Evolutionary conservation across 1,140 invertebrate species (phyloP).

Genomic region (Calycopis cecrops): DNA sequence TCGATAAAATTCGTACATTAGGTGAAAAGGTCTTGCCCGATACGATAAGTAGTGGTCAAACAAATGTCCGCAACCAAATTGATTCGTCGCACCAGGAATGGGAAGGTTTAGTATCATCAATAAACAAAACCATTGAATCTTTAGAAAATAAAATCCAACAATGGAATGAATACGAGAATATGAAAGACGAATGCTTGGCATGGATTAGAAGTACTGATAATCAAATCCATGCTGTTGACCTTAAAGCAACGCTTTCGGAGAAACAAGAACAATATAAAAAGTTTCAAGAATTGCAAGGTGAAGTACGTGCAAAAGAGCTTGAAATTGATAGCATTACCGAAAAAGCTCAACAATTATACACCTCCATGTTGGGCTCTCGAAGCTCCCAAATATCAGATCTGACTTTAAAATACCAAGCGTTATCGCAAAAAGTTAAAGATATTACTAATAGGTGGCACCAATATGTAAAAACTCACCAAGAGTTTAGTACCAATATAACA

Average conservation of each 20-base stretch:
- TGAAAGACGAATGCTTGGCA: constrained; percentile 88
- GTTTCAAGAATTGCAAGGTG: constrained; percentile 88
- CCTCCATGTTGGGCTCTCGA: constrained; percentile 77
- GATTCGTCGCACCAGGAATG: constrained; percentile 93
- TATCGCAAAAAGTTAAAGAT: constrained; percentile 93
- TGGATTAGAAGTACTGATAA: constrained; percentile 94
- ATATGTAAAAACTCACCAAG: constrained; percentile 92
- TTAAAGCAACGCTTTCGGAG: constrained; percentile 88
- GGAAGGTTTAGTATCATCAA: constrained; percentile 86
- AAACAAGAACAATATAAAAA: constrained; percentile 90
- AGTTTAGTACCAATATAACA: constrained; percentile 87
- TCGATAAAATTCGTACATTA: constrained; percentile 85
- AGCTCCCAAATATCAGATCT: constrained; percentile 90
- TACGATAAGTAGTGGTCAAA: constrained; percentile 89
- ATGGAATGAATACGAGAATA: constrained; percentile 93
- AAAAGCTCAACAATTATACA: constrained; percentile 88
- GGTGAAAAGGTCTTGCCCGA: constrained; percentile 94
- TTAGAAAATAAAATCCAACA: constrained; percentile 89
- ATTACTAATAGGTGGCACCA: constrained; percentile 92
- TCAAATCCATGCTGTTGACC: constrained; percentile 90
- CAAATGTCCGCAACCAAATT: constrained; percentile 89
- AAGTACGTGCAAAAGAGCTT: constrained; percentile 91
- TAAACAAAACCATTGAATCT: constrained; percentile 85
- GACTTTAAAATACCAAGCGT: constrained; percentile 91
- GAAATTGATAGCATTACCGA: constrained; percentile 96